Conservation (phyloP, 2,797 vertebrate genomes). For the Sciurus carolinensis region DNA sequence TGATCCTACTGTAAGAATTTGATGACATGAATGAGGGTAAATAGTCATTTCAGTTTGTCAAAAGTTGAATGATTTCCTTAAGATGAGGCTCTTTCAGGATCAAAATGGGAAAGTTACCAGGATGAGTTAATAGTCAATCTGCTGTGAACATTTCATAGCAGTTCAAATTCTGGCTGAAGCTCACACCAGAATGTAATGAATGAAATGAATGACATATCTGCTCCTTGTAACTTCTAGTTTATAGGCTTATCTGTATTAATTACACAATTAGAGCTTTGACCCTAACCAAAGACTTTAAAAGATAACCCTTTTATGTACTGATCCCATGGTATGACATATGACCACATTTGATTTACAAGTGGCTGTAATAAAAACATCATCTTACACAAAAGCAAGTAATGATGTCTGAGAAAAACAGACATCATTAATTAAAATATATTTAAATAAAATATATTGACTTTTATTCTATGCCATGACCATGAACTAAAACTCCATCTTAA, state of each 20-base stretch:
- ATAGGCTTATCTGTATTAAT: background rate
- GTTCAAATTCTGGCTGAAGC: conserved; percentile 38
- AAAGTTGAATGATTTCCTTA: background rate
- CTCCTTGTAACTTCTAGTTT: conserved; percentile 23
- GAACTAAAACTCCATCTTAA: conserved; percentile 40
- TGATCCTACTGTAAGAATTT: background rate
- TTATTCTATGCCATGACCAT: background rate
- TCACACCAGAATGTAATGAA: background rate
- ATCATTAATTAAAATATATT: too few species aligned
- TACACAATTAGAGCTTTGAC: conserved; percentile 51
- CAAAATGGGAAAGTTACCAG: background rate
- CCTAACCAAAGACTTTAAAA: conserved; percentile 39
- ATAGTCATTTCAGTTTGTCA: background rate
- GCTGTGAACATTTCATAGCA: background rate
- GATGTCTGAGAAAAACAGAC: background rate
- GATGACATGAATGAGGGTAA: background rate
- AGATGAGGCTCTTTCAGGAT: background rate
- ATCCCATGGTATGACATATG: background rate
- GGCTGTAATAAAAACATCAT: background rate
- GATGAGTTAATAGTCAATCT: background rate
- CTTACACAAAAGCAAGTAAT: conserved; percentile 27
- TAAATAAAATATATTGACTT: conserved; percentile 12
- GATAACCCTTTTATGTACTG: background rate
- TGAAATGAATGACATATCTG: background rate
- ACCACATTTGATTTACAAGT: background rate